Base-by-base conservation (phyloP, 2,113 vertebrate genomes). In the Pionites leucogaster region DNA sequence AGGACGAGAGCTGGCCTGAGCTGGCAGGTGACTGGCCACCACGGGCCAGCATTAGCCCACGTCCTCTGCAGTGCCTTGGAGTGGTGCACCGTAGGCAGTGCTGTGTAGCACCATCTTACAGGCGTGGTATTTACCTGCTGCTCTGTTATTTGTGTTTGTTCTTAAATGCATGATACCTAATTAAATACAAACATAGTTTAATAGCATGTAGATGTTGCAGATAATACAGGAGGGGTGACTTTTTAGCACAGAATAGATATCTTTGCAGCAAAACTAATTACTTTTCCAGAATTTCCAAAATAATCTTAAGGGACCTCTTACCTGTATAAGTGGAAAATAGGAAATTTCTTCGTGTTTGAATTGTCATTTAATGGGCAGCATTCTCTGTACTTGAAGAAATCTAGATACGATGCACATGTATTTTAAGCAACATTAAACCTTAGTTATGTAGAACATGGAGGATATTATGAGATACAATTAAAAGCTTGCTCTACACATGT, bases 11-110 rank as follows among this genome's bases (percentile, higher is more conserved):
- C 39, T 79, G 55, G 29, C 18, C 44, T 59, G 37, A 52, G 74
- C 68, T 79, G 39, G 8, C 0, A 3, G 22, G n/a, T 16, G 17
- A 59, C 19, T 10, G 63, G 24, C 27, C 23, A 33, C 60, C 20
- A 11, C 0, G 1, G 44, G 16, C 17, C 16, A 59, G 15, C 1
- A 0, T n/a, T 37, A 31, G 53, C 28, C 47, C n/a, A 13, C 4
- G 31, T 41, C 23, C 29, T 59, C 50, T 25, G 16, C 44, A 37
- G 28, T 24, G 25, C 7, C 31, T 60, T 28, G 41, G 31, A 46
- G 33, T 2, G 20, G 24, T 46, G 28, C 0, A 0, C 29, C 0
- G 0, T 22, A 39, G 42, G 49, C 57, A 41, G 41, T 5, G 5
- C 42, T 50, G 9, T 5, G 18, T 49, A 49, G 15, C 4, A 7